Evolutionary conservation across 2,888 invertebrate genomes (phyloP), one percentile per base, ranked within the genome.

Genomic region (Limnephilus marmoratus): DNA sequence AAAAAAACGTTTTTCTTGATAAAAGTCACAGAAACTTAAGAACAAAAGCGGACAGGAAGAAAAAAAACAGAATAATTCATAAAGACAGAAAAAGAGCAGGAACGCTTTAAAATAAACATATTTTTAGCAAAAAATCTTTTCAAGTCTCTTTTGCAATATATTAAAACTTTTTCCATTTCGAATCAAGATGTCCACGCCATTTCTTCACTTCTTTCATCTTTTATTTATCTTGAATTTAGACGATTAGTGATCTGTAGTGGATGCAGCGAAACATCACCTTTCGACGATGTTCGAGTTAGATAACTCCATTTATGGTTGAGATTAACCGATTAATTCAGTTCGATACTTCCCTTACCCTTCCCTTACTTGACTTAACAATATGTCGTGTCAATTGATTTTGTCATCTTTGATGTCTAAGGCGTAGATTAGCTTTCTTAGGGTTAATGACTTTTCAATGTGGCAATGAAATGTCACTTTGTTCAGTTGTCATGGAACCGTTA

Each of bases 81-180:
- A 68, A n/a, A 68, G 24, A n/a, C 24, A 68, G 24, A n/a, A 68
- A 53, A 68, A 9, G 24, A 68, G 24, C n/a, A 24, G 68, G 2
- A 68, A 9, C 1, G 68, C 68, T 68, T 68, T 68, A 68, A n/a
- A 68, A 9, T 24, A 68, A 68, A 68, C 68, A 68, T 24, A 68
- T 68, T 68, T 37, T n/a, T 68, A 3, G 24, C 1, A 9, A 68
- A 68, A 68, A 68, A 68, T 68, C 68, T 68, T 24, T 24, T 24
- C 4, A 68, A 68, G 68, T 68, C 68, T 18, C 68, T 68, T 68
- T 68, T 68, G 68, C 31, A 34, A 82, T 82, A 82, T 82, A 34
- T 82, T 82, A 82, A 82, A 83, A 83, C 83, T 83, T 83, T 83
- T 83, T 37, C 83, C 37, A 83, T 83, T 83, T 34, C 37, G 83